Conservation (phyloP, 2,113 vertebrate genomes). For the Stigmatopora nigra region DNA sequence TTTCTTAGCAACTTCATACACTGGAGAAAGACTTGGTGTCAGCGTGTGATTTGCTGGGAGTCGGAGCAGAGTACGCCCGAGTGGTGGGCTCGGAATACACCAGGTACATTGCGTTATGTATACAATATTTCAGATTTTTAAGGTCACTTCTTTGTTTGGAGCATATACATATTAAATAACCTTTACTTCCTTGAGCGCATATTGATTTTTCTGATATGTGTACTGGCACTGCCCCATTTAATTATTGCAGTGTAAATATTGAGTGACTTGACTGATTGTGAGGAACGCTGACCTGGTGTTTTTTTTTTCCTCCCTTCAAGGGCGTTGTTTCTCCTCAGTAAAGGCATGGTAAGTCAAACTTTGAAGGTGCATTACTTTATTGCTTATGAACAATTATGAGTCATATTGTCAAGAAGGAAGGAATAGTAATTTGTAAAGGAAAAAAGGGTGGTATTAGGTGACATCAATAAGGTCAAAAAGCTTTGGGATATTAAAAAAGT, state of each 20-base stretch:
- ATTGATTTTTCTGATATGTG: slow-evolving; percentile 3
- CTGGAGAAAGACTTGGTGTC: slow-evolving; percentile 97
- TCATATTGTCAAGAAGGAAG: neutral
- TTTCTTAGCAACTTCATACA: slow-evolving; percentile 89
- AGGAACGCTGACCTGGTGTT: slow-evolving; percentile 4
- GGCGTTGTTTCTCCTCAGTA: slow-evolving; percentile 93
- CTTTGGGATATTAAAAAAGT: neutral
- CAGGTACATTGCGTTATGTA: slow-evolving; percentile 63
- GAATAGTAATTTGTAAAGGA: neutral
- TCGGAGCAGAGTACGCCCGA: slow-evolving; percentile 91
- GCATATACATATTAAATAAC: neutral
- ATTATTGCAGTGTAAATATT: neutral
- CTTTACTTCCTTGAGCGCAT: neutral
- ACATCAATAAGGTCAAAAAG: neutral
- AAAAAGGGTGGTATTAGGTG: neutral
- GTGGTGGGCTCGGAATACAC: slow-evolving; percentile 98
- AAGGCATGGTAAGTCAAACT: slow-evolving; percentile 89
- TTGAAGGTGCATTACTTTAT: neutral
- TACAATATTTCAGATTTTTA: neutral
- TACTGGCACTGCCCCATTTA: neutral
- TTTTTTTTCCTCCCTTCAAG: slow-evolving; percentile 60
- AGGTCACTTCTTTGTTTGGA: neutral
- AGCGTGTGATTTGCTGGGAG: slow-evolving; percentile 92
- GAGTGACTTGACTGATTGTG: neutral
- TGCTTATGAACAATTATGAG: neutral